These are phyloP conservation scores for Antheraea assamensis DNA, from an alignment of 2,888 invertebrate species.

Conservation along the genomic window DNA sequence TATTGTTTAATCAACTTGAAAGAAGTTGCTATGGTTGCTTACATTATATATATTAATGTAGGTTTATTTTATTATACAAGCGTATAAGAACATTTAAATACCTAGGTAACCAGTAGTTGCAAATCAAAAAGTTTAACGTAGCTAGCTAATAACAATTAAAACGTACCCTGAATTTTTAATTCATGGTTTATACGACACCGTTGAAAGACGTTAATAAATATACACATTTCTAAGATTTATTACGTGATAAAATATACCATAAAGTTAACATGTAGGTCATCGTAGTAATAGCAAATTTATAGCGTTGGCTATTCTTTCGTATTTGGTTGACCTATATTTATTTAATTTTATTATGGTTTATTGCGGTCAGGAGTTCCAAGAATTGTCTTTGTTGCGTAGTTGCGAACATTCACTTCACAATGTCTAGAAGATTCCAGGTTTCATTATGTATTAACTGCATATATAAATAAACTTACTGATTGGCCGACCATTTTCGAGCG, in stretches of 20 bases:
- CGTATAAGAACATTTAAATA: not conserved
- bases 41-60: too few species aligned
- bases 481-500: too few species aligned
- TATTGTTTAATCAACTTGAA: too few species aligned
- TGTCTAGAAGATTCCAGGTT: slow-evolving; percentile 1
- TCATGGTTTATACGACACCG: not conserved
- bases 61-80: not conserved
- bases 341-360: slow-evolving; percentile 7
- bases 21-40: too few species aligned
- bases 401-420: slow-evolving; percentile 7
- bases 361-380: slow-evolving; percentile 7
- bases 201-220: not conserved
- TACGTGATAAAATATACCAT: not conserved
- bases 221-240: not conserved
- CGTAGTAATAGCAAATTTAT: slow-evolving; percentile 5
- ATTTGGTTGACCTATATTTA: slow-evolving; percentile 16
- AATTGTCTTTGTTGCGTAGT: slow-evolving; percentile 4
- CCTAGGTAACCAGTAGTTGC: not conserved
- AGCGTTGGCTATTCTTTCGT: slow-evolving; percentile 5
- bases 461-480: too few species aligned
- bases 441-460: not conserved
- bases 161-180: not conserved
- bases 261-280: slow-evolving; percentile 13
- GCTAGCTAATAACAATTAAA: not conserved
- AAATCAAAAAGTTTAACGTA: not conserved